Evolutionary conservation across 1,140 invertebrate genomes (phyloP).

Genomic region (Hormaphis cornu): DNA sequence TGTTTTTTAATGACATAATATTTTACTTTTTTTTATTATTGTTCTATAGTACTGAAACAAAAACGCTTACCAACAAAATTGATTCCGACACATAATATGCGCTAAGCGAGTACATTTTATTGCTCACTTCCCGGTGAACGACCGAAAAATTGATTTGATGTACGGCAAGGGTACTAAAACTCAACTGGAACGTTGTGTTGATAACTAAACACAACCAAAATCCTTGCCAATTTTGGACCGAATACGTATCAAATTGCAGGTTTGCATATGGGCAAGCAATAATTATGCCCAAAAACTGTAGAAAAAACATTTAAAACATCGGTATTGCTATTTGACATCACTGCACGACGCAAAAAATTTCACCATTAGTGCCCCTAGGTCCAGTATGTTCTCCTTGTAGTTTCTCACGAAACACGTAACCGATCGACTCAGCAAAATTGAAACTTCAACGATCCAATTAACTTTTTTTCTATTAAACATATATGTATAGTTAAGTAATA

Average conservation of each 20-base stretch:
- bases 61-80: constrained; percentile 51
- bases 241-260: constrained; percentile 46
- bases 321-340: too few species aligned
- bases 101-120: constrained; percentile 52
- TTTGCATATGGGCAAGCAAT: constrained; percentile 51
- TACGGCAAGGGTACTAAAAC: constrained; percentile 56
- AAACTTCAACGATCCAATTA: not conserved
- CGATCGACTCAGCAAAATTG: constrained; percentile 2
- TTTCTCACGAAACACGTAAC: not conserved
- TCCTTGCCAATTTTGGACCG: constrained; percentile 61
- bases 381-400: constrained; percentile 4
- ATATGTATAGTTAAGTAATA: too few species aligned
- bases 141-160: constrained; percentile 58
- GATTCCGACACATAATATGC: constrained; percentile 62
- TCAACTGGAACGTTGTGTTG: constrained; percentile 59
- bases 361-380: constrained; percentile 4
- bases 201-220: constrained; percentile 58
- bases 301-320: too few species aligned
- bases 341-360: too few species aligned
- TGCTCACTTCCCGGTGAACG: constrained; percentile 55
- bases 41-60: too few species aligned
- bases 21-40: not conserved
- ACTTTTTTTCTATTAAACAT: not conserved
- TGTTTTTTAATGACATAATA: too few species aligned
- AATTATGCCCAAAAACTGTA: constrained; percentile 52